A percentile compares a stretch with the other conserved stretches of the same genome.
Evolutionary conservation across 2,888 invertebrate species (phyloP).

Genomic region (Nasonovia ribisnigri): DNA sequence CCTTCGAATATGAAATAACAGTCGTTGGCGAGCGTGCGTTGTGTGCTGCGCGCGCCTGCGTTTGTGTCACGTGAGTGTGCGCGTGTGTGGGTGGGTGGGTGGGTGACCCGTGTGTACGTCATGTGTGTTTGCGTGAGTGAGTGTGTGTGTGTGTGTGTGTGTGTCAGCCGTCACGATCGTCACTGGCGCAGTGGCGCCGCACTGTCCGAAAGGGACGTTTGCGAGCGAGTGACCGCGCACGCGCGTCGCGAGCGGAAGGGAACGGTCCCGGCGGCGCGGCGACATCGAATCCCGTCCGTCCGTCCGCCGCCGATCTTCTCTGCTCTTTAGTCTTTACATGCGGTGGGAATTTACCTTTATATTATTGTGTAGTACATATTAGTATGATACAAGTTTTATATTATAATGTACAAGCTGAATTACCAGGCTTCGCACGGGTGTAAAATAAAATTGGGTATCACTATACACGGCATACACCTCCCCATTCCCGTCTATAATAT

Average conservation of each 20-base stretch:
- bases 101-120: too few species aligned
- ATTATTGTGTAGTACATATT: not conserved
- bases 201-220: not conserved
- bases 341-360: not conserved
- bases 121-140: too few species aligned
- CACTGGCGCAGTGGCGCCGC: not conserved
- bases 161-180: not conserved
- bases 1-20: not conserved
- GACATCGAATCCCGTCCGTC: not conserved
- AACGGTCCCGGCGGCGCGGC: not conserved
- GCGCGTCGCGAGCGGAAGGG: not conserved
- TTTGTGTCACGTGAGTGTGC: not conserved
- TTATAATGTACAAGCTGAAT: too few species aligned
- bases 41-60: not conserved
- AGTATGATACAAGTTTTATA: not conserved
- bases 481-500: too few species aligned
- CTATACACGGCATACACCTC: too few species aligned
- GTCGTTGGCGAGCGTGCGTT: not conserved
- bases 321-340: not conserved
- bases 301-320: not conserved
- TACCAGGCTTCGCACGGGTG: too few species aligned
- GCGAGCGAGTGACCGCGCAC: not conserved
- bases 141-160: not conserved
- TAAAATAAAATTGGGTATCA: too few species aligned
- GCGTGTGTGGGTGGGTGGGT: not conserved